Conservation (phyloP, 2,113 vertebrate genomes). For the Syngnathus typhle region DNA sequence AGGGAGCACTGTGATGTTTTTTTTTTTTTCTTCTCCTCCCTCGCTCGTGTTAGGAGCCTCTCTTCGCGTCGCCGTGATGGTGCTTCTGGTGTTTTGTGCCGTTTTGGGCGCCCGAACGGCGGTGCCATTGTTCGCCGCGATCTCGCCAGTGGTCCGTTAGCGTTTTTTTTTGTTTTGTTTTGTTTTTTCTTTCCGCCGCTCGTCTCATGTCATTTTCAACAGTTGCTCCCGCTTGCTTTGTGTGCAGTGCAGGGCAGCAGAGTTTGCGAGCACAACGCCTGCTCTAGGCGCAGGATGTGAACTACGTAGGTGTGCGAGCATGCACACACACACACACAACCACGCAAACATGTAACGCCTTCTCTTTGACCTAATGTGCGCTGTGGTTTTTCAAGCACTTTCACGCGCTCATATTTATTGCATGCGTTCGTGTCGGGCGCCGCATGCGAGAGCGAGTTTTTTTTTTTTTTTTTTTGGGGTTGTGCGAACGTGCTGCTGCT, state of each 20-base stretch:
- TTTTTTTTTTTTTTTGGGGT: constrained; percentile 15
- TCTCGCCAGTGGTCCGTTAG: constrained; percentile 22
- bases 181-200: constrained; percentile 20
- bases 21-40: constrained; percentile 5
- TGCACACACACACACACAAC: constrained; percentile 9
- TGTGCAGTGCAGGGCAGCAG: constrained; percentile 19
- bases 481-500: constrained; percentile 42
- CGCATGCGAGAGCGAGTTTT: constrained; percentile 14
- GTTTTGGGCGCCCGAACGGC: constrained; percentile 9
- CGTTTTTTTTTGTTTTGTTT: constrained; percentile 34
- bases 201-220: constrained; percentile 43
- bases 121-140: constrained; percentile 24
- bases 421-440: constrained; percentile 10
- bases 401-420: constrained; percentile 17
- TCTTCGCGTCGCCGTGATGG: constrained; percentile 9
- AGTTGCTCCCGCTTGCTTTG: constrained; percentile 30
- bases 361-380: constrained; percentile 6
- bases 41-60: constrained; percentile 23
- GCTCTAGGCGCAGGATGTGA: constrained; percentile 36
- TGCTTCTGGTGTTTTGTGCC: constrained; percentile 25
- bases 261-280: constrained; percentile 24
- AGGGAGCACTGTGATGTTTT: constrained; percentile 45
- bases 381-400: constrained; percentile 14
- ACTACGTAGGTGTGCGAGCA: constrained; percentile 29
- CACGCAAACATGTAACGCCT: constrained; percentile 2